Evolutionary conservation across 23 tunicate species (phyloP).

Genomic region (Trididemnum nubilum): DNA sequence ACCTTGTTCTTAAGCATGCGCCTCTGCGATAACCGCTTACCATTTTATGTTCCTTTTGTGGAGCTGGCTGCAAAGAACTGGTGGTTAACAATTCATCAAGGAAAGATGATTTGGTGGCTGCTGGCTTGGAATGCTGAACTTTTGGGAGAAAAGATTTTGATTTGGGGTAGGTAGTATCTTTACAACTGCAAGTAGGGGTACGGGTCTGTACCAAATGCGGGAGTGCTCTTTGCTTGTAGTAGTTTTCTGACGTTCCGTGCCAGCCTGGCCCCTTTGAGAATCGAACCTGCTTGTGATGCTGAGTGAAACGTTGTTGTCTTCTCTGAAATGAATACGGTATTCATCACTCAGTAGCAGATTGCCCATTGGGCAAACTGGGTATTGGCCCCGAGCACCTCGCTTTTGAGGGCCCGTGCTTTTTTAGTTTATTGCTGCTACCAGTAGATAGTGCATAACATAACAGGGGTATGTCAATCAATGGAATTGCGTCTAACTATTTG

Average conservation of each 20-base stretch:
- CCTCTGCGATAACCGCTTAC: too few species aligned
- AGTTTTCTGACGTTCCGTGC: neutral
- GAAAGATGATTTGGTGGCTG: constrained; percentile 42
- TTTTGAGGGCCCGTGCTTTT: too few species aligned
- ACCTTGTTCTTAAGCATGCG: too few species aligned
- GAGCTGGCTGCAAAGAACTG: constrained; percentile 55
- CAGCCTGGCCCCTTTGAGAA: neutral
- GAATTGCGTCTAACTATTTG: too few species aligned
- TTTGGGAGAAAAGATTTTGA: constrained; percentile 65
- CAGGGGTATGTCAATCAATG: too few species aligned
- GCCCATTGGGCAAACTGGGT: too few species aligned
- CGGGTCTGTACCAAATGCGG: constrained; percentile 68
- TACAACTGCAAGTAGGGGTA: constrained; percentile 44
- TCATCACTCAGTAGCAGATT: too few species aligned
- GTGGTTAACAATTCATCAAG: constrained; percentile 82
- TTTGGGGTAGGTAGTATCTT: constrained; percentile 18
- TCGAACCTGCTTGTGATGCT: neutral
- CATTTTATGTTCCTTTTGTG: neutral
- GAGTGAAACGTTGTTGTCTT: constrained; percentile 77
- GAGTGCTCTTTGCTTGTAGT: constrained; percentile 3
- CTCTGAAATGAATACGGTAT: constrained; percentile 33
- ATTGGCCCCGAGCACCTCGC: too few species aligned
- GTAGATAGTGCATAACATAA: too few species aligned
- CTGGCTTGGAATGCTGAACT: constrained; percentile 59
- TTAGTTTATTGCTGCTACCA: too few species aligned